These are phyloP conservation scores for Andrena flavipes DNA, from an alignment of 2,888 invertebrate genomes.

Conservation along the genomic window DNA sequence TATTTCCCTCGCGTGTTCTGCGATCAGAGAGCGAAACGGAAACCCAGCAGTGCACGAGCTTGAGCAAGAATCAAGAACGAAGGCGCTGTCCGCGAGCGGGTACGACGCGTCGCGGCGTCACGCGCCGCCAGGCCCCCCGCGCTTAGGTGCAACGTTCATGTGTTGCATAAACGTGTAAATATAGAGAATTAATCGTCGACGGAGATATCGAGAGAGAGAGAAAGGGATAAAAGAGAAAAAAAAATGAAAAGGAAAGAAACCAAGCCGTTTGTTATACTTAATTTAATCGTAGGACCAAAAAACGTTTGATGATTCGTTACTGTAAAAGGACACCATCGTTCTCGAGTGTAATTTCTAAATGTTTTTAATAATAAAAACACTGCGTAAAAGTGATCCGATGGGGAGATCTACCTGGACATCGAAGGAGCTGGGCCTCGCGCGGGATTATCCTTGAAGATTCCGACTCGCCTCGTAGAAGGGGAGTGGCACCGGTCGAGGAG, in stretches of 20 bases:
- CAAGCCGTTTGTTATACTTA: conserved; percentile 76
- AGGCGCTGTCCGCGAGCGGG: neutral
- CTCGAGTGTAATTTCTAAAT: conserved; percentile 82
- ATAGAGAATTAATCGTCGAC: conserved; percentile 70
- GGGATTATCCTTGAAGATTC: neutral
- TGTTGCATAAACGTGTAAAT: conserved; percentile 71
- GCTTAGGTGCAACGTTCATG: conserved; percentile 46
- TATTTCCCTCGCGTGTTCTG: neutral
- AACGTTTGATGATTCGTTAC: conserved; percentile 73
- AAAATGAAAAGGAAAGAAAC: conserved; percentile 18
- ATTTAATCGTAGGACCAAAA: conserved; percentile 79
- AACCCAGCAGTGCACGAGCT: neutral
- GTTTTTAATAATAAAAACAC: conserved; percentile 82
- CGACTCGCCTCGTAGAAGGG: neutral
- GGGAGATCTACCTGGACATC: neutral
- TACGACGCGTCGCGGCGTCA: conserved; percentile 57
- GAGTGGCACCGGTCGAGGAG: neutral
- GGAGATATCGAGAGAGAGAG: conserved; percentile 44
- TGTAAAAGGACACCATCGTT: conserved; percentile 74
- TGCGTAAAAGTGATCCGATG: conserved; percentile 49
- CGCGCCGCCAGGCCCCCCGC: conserved; percentile 49
- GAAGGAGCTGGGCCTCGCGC: neutral
- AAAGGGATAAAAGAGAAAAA: neutral
- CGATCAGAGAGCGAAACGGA: conserved; percentile 7
- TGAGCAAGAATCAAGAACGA: neutral